Evolutionary conservation across 2,888 invertebrate genomes (phyloP), one percentile per base, ranked within the genome.

Genomic region (Pseudococcus viburni): DNA sequence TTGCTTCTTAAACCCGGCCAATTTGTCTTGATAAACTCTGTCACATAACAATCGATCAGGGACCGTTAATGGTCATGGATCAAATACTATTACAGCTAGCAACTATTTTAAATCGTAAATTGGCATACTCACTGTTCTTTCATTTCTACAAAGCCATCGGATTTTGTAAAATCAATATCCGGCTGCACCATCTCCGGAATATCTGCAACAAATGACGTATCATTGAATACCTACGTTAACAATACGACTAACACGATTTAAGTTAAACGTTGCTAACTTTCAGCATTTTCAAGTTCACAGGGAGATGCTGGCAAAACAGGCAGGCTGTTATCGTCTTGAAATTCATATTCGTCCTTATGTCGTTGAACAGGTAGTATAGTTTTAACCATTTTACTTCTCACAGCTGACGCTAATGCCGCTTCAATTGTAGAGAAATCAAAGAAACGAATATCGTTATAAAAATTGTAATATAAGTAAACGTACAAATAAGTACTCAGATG

Each of bases 21-120:
- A 92, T 92, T 98, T 98, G 91, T 98, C 98, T 91, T 97, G 96
- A 91, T 96, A 97, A 92, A 96, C 95, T 92, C 97, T 97, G 91
- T 0, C 92, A 91, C 26, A 33, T 33, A 33, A 33, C 3, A 33
- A 33, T 33, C 26, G 26, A 33, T 5, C 46, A 46, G 7, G 8
- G 12, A 46, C 5, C 12, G 12, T 46, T 46, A 8, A 12, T 11
- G 46, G 9, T 1, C 12, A 46, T 12, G 1, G 2, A 5, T 11
- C 8, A 46, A 46, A 46, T 46, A 51, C 51, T 12, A 12, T 5
- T 51, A 46, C 15, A 12, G 51, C 4, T 17, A 17, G 12, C 15
- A 15, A 51, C 51, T 12, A 51, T 51, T 17, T 5, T 15, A 5
- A 51, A 33, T 3, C 26, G 26, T 33, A 3, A 33, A 33, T 12